phyloP scores from a whole-genome alignment of 2,113 vertebrate genomes.

The Brachypodius melanocephalos region DNA sequence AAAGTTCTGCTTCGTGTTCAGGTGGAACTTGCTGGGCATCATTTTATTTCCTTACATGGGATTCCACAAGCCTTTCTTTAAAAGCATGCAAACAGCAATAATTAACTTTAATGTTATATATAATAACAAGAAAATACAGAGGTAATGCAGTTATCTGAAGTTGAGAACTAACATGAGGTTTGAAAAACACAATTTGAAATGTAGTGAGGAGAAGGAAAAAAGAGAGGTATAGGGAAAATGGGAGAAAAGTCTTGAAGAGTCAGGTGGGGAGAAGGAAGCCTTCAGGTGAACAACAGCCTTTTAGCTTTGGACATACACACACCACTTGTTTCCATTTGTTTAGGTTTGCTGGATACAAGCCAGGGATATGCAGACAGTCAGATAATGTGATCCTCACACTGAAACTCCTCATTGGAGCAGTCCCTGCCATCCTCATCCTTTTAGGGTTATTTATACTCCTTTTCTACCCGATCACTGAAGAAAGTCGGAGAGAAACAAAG shows the following conservation, averaged over 20 bases:
- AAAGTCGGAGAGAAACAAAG: conserved; percentile 78
- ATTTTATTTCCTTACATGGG: not conserved
- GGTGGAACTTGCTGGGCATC: not conserved
- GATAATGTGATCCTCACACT: conserved; percentile 83
- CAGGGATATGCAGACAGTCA: conserved; percentile 84
- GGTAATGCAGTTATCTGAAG: not conserved
- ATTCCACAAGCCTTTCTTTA: not conserved
- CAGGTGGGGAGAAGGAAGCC: not conserved
- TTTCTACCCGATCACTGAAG: conserved; percentile 85
- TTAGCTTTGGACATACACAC: not conserved
- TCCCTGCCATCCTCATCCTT: conserved; percentile 87
- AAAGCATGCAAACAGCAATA: not conserved
- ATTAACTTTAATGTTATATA: not conserved
- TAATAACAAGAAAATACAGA: not conserved
- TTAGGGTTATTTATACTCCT: conserved; percentile 85
- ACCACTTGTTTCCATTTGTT: not conserved
- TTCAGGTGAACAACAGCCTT: not conserved
- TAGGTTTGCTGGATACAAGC: conserved; percentile 90
- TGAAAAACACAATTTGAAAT: not conserved
- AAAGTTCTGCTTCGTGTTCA: not conserved
- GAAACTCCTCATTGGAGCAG: conserved; percentile 88
- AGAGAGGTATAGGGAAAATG: not conserved
- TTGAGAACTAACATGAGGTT: rapidly evolving
- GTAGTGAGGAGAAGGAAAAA: not conserved
- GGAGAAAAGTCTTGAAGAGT: not conserved